Evolutionary conservation across 2,113 vertebrate species (phyloP).

Genomic region (Lipophrys pholis): DNA sequence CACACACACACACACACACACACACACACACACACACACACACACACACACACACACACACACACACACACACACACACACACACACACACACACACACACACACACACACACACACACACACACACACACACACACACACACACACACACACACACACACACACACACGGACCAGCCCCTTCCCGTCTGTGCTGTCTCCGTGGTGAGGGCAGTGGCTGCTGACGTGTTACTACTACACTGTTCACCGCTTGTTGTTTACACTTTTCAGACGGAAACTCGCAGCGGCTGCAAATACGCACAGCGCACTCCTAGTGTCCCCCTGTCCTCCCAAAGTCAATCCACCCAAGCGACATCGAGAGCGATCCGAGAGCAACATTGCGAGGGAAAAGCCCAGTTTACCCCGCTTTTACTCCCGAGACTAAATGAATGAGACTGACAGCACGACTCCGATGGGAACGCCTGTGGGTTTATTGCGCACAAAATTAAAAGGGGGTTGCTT

Average conservation of each 20-base stretch:
- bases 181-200: constrained; percentile 64
- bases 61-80: not conserved
- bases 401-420: constrained; percentile 6
- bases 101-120: too few species aligned
- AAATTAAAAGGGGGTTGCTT: not conserved
- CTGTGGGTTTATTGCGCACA: too few species aligned
- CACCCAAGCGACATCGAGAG: not conserved
- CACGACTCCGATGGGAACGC: not conserved
- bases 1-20: not conserved
- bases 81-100: not conserved
- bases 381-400: not conserved
- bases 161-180: constrained; percentile 50
- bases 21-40: not conserved
- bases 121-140: too few species aligned
- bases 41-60: not conserved
- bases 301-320: not conserved
- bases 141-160: too few species aligned
- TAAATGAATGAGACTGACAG: constrained; percentile 31
- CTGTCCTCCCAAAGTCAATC: too few species aligned
- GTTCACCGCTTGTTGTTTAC: constrained; percentile 83
- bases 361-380: not conserved
- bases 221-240: constrained; percentile 87
- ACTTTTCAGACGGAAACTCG: constrained; percentile 66
- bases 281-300: constrained; percentile 25
- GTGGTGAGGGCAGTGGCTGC: constrained; percentile 74